Base-by-base conservation (phyloP, 2,113 vertebrate genomes). In the Acrocephalus arundinaceus region DNA sequence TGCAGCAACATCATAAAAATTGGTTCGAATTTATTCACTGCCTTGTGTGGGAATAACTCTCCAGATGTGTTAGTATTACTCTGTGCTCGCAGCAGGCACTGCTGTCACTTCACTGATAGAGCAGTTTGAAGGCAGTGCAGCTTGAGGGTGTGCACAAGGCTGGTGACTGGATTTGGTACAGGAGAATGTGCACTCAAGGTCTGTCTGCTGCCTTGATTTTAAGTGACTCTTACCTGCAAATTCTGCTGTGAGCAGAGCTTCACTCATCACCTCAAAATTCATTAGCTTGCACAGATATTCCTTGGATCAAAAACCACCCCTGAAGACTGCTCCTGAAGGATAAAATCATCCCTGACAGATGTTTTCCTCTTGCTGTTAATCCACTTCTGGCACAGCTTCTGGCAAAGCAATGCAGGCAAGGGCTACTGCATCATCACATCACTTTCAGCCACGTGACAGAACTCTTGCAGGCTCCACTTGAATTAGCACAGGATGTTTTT, bases 351-450 rank as follows among this genome's bases (percentile, higher is more conserved):
- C 61, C 57, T 85, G 78, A 89, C 90, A 94, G 92, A 90, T 92
- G 79, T 90, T 87, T 95, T 90, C 57, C 31, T 81, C 51, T 86
- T 93, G 43, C 57, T 68, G 73, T 77, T 95, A 87, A 94, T 96
- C 73, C 70, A 30, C 41, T 78, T 84, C 61, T 94, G 89, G 89
- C 89, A 75, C 35, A 89, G 79, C 46, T 85, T 93, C 63, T 67
- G 72, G 65, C 90, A 66, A 48, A 86, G 57, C 83, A 59, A 1
- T 59, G 87, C 48, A 68, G 41, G 45, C 41, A 79, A 85, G 72
- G 81, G 58, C 85, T 83, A 39, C 85, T 7, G 7, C 72, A 51
- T 68, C 84, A 58, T 54, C 78, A 15, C 89, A 43, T 58, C 71
- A 6, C 46, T 76, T 79, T 48, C 81, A 93, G 51, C 49, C 61